Conservation (phyloP, 1,140 invertebrate genomes). For the Augochlora pura region DNA sequence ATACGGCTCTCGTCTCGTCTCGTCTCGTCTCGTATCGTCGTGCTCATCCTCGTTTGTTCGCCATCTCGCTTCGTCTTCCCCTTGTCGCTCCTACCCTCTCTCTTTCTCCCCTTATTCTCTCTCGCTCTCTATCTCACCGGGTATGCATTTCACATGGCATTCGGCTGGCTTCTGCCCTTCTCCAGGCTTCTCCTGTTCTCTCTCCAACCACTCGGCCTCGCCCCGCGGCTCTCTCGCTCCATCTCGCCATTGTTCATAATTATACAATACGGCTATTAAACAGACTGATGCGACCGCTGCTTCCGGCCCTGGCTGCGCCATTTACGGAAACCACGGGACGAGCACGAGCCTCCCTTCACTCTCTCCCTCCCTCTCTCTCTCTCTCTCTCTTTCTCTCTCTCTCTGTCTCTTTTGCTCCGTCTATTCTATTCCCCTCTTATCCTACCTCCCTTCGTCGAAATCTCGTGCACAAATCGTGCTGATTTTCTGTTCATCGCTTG, state of each 20-base stretch:
- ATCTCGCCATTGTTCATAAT: slow-evolving; percentile 79
- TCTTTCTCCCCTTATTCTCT: neutral
- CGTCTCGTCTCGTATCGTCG: no score
- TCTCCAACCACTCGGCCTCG: slow-evolving; percentile 20
- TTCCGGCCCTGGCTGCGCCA: slow-evolving; percentile 74
- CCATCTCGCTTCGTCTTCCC: slow-evolving; percentile 26
- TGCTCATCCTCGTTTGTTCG: slow-evolving; percentile 46
- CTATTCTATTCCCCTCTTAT: neutral
- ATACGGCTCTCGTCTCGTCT: slow-evolving; percentile 51
- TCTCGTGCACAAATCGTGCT: slow-evolving; percentile 5
- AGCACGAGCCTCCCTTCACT: slow-evolving; percentile 63
- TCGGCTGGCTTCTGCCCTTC: slow-evolving; percentile 66
- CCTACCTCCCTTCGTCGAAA: slow-evolving; percentile 15
- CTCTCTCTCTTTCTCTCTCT: neutral
- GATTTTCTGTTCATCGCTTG: slow-evolving; percentile 6
- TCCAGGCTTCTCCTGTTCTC: slow-evolving; percentile 52
- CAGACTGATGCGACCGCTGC: slow-evolving; percentile 79
- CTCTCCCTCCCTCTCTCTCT: slow-evolving; percentile 8
- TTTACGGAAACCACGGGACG: slow-evolving; percentile 73
- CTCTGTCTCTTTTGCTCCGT: neutral
- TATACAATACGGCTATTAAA: slow-evolving; percentile 81
- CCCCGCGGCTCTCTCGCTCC: slow-evolving; percentile 32
- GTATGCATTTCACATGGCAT: slow-evolving; percentile 70
- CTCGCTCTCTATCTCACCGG: slow-evolving; percentile 43
- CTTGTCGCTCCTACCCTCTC: neutral